phyloP scores from a whole-genome alignment of 1,140 invertebrate species.

The Atta texana region DNA sequence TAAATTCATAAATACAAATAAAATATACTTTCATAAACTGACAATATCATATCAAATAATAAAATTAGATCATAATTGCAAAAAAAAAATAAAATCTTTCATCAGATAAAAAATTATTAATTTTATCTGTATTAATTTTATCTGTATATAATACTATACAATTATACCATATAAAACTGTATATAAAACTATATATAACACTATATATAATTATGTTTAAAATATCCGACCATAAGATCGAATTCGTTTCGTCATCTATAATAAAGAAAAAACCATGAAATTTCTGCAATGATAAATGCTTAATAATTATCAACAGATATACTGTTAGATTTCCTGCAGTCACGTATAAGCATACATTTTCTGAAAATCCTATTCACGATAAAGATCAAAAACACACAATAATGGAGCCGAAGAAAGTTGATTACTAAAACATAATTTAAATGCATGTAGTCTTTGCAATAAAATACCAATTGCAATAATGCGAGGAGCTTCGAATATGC shows the following conservation, averaged over 20 bases:
- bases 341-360: background rate
- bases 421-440: background rate
- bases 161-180: no score
- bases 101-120: background rate
- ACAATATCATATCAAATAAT: background rate
- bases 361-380: background rate
- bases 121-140: background rate
- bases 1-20: background rate
- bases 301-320: background rate
- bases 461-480: slow-evolving; percentile 4
- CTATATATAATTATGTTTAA: background rate
- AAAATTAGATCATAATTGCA: background rate
- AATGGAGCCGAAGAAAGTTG: background rate
- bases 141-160: background rate
- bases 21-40: background rate
- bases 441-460: background rate
- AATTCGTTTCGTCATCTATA: background rate
- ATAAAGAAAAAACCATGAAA: background rate
- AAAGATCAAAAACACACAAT: background rate
- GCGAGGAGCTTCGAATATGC: slow-evolving; percentile 40
- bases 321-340: background rate
- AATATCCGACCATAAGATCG: background rate
- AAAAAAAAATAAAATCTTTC: background rate
- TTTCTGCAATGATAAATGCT: background rate
- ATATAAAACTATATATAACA: no score